Percentiles rank a stretch among this genome's conserved stretches.
Evolutionary conservation across 2,888 invertebrate genomes (phyloP).

Genomic region (Lapara coniferarum): DNA sequence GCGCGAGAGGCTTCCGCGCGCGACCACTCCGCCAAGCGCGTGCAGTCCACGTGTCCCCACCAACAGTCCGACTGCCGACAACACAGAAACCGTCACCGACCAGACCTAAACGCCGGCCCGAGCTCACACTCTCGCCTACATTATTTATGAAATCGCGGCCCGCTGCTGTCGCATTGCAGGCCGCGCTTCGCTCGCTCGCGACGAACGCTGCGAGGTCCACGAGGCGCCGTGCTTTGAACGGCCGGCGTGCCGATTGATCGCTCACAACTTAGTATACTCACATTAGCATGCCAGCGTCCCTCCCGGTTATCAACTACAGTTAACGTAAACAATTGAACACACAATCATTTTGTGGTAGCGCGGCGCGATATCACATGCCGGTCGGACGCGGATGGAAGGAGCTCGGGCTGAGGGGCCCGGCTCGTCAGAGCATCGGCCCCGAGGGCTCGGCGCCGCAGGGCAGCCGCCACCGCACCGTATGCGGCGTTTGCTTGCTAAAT

Average conservation of each 20-base stretch:
- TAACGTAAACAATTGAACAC: conserved; percentile 79
- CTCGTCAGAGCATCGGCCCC: conserved; percentile 72
- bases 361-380: conserved; percentile 70
- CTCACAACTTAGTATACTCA: conserved; percentile 62
- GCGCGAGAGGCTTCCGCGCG: conserved; percentile 54
- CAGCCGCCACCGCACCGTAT: conserved; percentile 73
- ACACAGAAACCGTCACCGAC: conserved; percentile 53
- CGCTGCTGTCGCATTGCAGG: conserved; percentile 75
- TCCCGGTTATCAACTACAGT: conserved; percentile 77
- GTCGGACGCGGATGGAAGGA: conserved; percentile 61
- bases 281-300: conserved; percentile 82
- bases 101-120: conserved; percentile 33
- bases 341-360: conserved; percentile 69
- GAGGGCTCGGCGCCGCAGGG: conserved; percentile 68
- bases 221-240: conserved; percentile 23
- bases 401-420: conserved; percentile 66
- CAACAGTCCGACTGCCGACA: conserved; percentile 79
- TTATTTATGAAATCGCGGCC: conserved; percentile 56
- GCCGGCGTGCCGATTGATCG: conserved; percentile 39
- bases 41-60: conserved; percentile 72
- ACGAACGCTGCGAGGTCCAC: conserved; percentile 28
- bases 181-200: conserved; percentile 29
- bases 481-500: conserved; percentile 78
- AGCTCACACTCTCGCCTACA: conserved; percentile 47
- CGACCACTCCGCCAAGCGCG: conserved; percentile 54